These are phyloP conservation scores for Narcine bancroftii DNA, from an alignment of 2,113 vertebrate species.

Conservation along the genomic window DNA sequence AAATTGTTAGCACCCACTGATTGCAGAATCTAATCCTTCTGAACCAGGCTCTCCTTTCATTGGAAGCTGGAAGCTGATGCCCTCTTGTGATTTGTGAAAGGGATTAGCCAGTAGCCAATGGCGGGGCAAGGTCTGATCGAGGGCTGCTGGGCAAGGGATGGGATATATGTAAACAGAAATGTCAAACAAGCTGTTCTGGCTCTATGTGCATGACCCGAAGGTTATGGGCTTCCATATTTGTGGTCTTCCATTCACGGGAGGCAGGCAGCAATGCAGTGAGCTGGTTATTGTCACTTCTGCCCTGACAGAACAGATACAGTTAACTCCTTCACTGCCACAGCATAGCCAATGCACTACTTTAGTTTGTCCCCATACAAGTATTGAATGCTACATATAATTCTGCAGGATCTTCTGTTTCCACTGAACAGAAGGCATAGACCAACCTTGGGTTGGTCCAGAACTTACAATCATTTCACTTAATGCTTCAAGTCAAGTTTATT, in stretches of 20 bases:
- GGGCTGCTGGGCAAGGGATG: slow-evolving; percentile 24
- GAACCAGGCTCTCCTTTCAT: slow-evolving; percentile 15
- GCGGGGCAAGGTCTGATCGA: neutral
- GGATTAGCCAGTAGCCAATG: neutral
- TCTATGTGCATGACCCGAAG: neutral
- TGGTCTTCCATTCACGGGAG: slow-evolving; percentile 11
- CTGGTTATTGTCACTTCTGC: neutral
- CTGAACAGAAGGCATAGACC: neutral
- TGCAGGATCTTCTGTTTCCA: neutral
- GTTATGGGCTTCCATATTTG: slow-evolving; percentile 22
- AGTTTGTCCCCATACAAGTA: neutral
- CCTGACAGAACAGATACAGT: neutral
- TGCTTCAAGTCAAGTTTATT: too few relatives aligned
- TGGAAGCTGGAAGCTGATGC: neutral
- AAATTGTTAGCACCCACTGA: slow-evolving; percentile 32
- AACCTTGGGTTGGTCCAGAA: neutral
- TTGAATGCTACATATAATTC: neutral
- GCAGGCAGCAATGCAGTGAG: neutral
- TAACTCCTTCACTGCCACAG: slow-evolving; percentile 8
- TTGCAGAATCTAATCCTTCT: slow-evolving; percentile 33
- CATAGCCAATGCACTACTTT: neutral
- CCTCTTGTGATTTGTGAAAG: slow-evolving; percentile 18
- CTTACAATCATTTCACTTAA: neutral
- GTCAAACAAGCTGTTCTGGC: slow-evolving; percentile 15
- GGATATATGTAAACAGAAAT: slow-evolving; percentile 25